These are phyloP conservation scores for Montifringilla adamsi DNA, from an alignment of 2,113 vertebrate species.

Conservation along the genomic window DNA sequence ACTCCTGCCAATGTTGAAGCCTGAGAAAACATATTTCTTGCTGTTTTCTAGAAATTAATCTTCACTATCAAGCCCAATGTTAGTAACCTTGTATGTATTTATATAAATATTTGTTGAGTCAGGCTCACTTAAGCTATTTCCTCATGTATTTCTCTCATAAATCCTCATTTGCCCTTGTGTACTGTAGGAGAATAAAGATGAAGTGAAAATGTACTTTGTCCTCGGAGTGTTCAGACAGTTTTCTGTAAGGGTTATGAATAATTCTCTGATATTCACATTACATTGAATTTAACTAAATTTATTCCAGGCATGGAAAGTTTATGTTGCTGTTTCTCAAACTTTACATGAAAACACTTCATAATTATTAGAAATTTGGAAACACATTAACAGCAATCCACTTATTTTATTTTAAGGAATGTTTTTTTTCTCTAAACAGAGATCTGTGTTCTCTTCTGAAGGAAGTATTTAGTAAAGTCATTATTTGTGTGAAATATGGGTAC, in stretches of 20 bases:
- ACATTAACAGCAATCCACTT: background rate
- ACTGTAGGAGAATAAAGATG: background rate
- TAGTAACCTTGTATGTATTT: background rate
- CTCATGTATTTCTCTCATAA: background rate
- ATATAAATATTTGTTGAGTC: background rate
- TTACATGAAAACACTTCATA: background rate
- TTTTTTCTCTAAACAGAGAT: background rate
- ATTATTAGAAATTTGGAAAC: background rate
- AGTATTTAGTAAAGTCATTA: background rate
- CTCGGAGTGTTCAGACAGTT: background rate
- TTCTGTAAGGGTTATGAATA: background rate
- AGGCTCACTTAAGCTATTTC: background rate
- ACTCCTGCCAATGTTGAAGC: background rate
- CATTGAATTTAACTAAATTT: background rate
- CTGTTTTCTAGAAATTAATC: background rate
- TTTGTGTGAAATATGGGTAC: background rate
- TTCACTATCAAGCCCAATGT: background rate
- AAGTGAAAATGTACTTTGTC: background rate
- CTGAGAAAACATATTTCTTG: background rate
- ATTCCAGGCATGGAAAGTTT: background rate
- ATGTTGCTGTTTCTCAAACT: background rate
- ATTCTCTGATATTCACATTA: background rate
- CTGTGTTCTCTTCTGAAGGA: background rate
- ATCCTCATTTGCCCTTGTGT: background rate
- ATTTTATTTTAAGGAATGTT: background rate